A percentile compares a stretch with the other conserved stretches of the same genome.
phyloP scores from a whole-genome alignment of 2,888 invertebrate species.

The Aspidiotus rigidus region DNA sequence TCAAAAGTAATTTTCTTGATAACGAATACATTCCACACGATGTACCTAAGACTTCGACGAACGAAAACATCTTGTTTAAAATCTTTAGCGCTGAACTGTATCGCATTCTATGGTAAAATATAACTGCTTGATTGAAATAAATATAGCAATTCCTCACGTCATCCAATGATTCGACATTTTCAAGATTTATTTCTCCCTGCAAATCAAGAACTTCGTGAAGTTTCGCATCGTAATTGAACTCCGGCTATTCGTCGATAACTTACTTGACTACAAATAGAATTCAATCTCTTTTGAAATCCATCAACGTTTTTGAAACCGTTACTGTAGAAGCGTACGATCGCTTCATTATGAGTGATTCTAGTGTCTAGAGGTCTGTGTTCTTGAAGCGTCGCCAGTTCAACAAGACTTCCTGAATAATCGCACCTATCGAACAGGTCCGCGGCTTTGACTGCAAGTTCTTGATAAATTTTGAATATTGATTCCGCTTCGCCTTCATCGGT shows the following conservation, averaged over 20 bases:
- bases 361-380: conserved; percentile 55
- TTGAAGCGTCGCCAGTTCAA: conserved; percentile 58
- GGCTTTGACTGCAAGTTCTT: conserved; percentile 21
- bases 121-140: conserved; percentile 68
- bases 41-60: conserved; percentile 59
- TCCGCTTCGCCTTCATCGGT: conserved; percentile 7
- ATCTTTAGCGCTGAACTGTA: conserved; percentile 58
- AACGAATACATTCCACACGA: conserved; percentile 8
- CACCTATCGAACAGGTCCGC: conserved; percentile 16
- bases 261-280: conserved; percentile 51
- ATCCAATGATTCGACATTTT: conserved; percentile 50
- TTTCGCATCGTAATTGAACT: background rate
- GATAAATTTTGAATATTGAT: conserved; percentile 12
- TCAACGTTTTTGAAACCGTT: conserved; percentile 64
- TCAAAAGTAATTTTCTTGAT: background rate
- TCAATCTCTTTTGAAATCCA: conserved; percentile 58
- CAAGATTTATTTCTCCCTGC: conserved; percentile 44
- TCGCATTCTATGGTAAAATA: conserved; percentile 66
- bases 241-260: conserved; percentile 5
- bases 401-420: conserved; percentile 43
- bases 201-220: background rate
- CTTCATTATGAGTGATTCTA: conserved; percentile 72
- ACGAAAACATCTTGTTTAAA: conserved; percentile 55
- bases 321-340: conserved; percentile 70
- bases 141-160: conserved; percentile 59